Evolutionary conservation across 2,888 invertebrate species (phyloP), one percentile per base, ranked within the genome.

Genomic region (Aleiodes leptofemur): DNA sequence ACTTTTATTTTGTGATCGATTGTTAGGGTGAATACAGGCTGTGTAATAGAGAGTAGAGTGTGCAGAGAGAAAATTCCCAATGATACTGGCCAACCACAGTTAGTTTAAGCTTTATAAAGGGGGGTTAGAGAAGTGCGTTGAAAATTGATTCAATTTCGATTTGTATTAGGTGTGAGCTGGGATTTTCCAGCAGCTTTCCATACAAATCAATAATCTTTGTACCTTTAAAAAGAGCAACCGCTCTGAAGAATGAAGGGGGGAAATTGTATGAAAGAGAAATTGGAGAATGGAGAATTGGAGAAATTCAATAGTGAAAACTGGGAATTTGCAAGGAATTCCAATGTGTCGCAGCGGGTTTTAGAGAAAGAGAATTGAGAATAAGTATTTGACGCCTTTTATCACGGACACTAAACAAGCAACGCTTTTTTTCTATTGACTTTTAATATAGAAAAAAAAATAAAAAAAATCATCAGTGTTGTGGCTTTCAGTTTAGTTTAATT

Each of bases 381-480:
- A 56, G 69, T 38, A 23, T 31, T 38, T 38, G 43, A 56, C 16
- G 56, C 23, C 23, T 43, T 70, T 56, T 73, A 69, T 59, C 59
- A 69, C 69, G 69, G 73, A 74, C 61, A 74, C 50, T 59, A 73
- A 23, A 66, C 59, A 69, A 69, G 59, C 53, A 69, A 69, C 48
- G 73, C 34, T 73, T 59, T 50, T 74, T 59, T 43, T 59, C 69
- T 69, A 74, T 74, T 74, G 69, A 59, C 53, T 69, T 74, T 72
- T 55, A 34, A 59, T 38, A 31, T 16, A 14, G 38, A 14, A 14
- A 14, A 38, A 66, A 29, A 11, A 74, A 38, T n/a, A 43, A 61
- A 14, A 43, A 38, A 43, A 13, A 16, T 43, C 13, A n/a, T 34
- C 14, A 61, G 61, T 38, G 61, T 23, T 23, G 23, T 23, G 23